Percentiles rank a stretch among this genome's conserved stretches.
Conservation (phyloP, 2,113 vertebrate species). For the Leptocoma aspasia region DNA sequence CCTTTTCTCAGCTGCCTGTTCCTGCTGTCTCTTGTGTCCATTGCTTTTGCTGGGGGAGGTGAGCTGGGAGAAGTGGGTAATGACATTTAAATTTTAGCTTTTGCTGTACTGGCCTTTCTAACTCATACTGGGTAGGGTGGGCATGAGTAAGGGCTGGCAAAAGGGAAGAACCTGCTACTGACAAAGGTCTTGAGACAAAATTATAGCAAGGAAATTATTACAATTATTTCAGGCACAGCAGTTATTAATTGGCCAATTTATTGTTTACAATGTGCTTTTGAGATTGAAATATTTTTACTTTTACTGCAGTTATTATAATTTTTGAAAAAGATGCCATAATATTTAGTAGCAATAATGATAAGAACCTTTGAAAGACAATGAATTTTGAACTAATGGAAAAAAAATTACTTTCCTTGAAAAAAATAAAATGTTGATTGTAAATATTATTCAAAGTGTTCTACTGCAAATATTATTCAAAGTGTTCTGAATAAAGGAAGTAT, state of each 20-base stretch:
- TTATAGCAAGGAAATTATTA: not conserved
- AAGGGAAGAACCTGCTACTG: not conserved
- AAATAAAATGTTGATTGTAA: constrained; percentile 6
- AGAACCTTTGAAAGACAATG: not conserved
- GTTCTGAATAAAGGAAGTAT: constrained; percentile 9
- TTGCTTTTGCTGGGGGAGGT: not conserved
- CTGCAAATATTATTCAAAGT: constrained; percentile 4
- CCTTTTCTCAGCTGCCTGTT: not conserved
- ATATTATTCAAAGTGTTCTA: constrained; percentile 33
- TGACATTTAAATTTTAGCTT: not conserved
- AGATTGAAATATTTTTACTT: constrained; percentile 23
- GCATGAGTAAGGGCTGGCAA: not conserved
- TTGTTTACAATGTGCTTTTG: not conserved
- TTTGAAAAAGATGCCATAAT: not conserved
- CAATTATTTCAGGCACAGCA: not conserved
- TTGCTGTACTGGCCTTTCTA: not conserved
- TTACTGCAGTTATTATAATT: constrained; percentile 47
- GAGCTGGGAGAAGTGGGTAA: not conserved
- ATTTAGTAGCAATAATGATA: not conserved
- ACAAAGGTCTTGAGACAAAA: not conserved
- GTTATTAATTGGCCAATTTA: not conserved
- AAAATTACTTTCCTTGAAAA: not conserved
- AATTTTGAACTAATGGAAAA: not conserved
- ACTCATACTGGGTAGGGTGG: not conserved
- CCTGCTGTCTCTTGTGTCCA: not conserved